Evolutionary conservation across 2,797 vertebrate species (phyloP).

Genomic region (Botia almorhae): DNA sequence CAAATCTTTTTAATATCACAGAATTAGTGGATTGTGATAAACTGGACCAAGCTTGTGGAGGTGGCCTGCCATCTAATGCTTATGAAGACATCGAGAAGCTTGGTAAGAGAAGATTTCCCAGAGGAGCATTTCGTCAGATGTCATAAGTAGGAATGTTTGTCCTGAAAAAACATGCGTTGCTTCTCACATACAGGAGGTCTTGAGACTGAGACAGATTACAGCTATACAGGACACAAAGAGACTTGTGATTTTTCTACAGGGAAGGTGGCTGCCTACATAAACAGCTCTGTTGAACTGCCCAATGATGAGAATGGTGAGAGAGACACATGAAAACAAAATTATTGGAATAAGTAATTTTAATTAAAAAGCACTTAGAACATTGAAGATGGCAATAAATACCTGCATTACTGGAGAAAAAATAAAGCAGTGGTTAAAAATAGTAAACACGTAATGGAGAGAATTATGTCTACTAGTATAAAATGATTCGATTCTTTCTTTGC

Average conservation of each 20-base stretch:
- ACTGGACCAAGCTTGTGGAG: constrained; percentile 85
- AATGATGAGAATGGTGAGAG: constrained; percentile 83
- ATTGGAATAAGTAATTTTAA: not conserved
- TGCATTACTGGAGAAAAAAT: not conserved
- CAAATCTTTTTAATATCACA: not conserved
- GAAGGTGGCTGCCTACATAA: constrained; percentile 89
- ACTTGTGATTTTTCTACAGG: constrained; percentile 78
- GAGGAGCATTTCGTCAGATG: not conserved
- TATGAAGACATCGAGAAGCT: constrained; percentile 86
- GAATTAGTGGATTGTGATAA: constrained; percentile 24
- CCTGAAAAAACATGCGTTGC: not conserved
- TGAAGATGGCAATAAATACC: not conserved
- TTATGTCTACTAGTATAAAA: not conserved
- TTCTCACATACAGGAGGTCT: constrained; percentile 79
- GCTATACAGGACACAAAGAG: constrained; percentile 83
- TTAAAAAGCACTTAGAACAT: not conserved
- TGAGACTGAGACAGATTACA: constrained; percentile 86
- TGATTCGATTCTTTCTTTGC: not conserved
- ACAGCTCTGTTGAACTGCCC: constrained; percentile 85
- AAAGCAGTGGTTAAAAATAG: constrained; percentile 21
- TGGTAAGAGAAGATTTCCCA: constrained; percentile 71
- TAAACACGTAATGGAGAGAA: constrained; percentile 5
- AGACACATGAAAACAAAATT: not conserved
- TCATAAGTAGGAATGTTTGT: not conserved
- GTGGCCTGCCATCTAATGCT: constrained; percentile 87